Evolutionary conservation across 2,888 invertebrate species (phyloP), one percentile per base, ranked within the genome.

Genomic region (Brachynemurus nebulosus): DNA sequence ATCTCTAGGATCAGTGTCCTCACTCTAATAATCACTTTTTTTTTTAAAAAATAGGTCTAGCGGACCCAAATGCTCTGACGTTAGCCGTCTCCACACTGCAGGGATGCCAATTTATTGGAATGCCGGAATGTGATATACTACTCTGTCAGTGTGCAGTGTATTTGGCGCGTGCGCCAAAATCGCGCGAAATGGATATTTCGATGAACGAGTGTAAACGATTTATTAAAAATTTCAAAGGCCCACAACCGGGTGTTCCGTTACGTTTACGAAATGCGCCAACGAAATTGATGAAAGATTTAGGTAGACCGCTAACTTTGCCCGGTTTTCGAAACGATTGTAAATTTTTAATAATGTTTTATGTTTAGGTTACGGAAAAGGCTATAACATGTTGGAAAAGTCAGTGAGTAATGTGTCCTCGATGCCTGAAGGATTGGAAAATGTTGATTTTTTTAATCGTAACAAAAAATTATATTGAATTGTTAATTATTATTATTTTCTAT

Each of bases 221-320:
- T 14, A 70, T 86, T 40, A 59, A 61, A 1, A 66, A 75, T 45
- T 70, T 74, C 11, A 72, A 78, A 56, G 86, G 86, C 1, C 69
- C 78, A 1, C 69, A 82, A 45, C 86, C 86, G 1, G 61, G 73
- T 1, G 81, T 88, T 5, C 88, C 88, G 0, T 65, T 88, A 47
- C 83, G 84, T 63, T 66, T 88, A 50, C 69, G 86, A 46, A 84
- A 86, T 65, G 85, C 85, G n/a, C 76, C 86, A 3, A 84, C 84
- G 1, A 79, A 71, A 59, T 65, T 86, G 1, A 84, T 85, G 84
- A 75, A 74, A 59, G 70, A 80, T 59, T 62, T 86, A 53, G 84
- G 85, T 75, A 62, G 53, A 52, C 47, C 25, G 39, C 34, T 20
- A 11, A 44, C 40, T 5, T 9, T 46, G 30, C 33, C 9, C 8